These are phyloP conservation scores for Goniozus legneri DNA, from an alignment of 1,140 invertebrate genomes.

Conservation along the genomic window DNA sequence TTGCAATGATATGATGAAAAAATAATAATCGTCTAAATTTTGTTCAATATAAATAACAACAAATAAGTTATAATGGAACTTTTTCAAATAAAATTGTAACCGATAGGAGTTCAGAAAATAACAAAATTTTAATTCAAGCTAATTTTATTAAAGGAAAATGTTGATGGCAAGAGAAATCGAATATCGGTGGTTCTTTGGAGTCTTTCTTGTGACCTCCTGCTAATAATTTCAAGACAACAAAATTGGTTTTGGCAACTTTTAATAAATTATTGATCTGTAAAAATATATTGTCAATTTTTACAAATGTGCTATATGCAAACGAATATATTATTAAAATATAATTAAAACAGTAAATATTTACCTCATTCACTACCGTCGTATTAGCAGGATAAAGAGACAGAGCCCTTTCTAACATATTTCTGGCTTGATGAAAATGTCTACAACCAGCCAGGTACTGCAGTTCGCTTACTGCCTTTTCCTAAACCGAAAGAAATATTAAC, in stretches of 20 bases:
- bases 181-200: conserved; percentile 77
- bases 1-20: too few relatives aligned
- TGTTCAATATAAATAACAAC: conserved; percentile 22
- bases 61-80: conserved; percentile 25
- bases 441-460: conserved; percentile 73
- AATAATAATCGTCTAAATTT: conserved; percentile 7
- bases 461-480: conserved; percentile 45
- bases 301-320: conserved; percentile 1
- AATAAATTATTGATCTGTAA: conserved; percentile 78
- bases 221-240: conserved; percentile 88
- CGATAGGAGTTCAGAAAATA: conserved; percentile 7
- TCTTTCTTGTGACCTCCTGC: conserved; percentile 88
- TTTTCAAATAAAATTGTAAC: conserved; percentile 8
- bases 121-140: conserved; percentile 34
- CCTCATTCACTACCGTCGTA: conserved; percentile 74
- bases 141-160: conserved; percentile 90
- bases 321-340: conserved; percentile 4
- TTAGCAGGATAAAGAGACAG: conserved; percentile 55
- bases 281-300: conserved; percentile 11
- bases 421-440: conserved; percentile 89
- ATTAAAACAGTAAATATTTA: conserved; percentile 46
- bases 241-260: conserved; percentile 91
- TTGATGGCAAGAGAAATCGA: conserved; percentile 84
- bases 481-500: conserved; percentile 12
- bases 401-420: conserved; percentile 72